Percentiles rank a stretch among this genome's conserved stretches.
phyloP scores from a whole-genome alignment of 2,888 invertebrate species.

The Heliconius ethilla region DNA sequence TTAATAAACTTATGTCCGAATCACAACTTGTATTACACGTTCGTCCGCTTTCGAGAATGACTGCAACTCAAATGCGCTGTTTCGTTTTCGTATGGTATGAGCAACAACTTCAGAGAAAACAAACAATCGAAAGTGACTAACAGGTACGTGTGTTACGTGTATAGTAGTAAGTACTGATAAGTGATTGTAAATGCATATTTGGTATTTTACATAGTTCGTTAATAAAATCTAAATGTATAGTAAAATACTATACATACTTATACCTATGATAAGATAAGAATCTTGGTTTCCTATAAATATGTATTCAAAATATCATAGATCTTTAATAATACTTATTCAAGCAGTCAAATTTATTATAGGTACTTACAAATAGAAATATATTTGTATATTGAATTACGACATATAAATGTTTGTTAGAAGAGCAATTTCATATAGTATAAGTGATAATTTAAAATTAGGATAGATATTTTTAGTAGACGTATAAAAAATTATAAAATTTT shows the following conservation, averaged over 20 bases:
- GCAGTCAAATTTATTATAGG: too few relatives aligned
- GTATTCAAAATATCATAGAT: neutral
- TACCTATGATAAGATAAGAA: neutral
- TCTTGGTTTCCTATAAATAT: neutral
- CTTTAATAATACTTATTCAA: too few relatives aligned
- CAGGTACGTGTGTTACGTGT: neutral
- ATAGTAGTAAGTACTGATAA: constrained; percentile 16
- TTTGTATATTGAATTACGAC: neutral
- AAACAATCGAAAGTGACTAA: constrained; percentile 29
- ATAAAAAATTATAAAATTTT: too few relatives aligned
- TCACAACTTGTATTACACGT: constrained; percentile 35
- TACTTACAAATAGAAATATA: neutral
- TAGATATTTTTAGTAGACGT: too few relatives aligned
- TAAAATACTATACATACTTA: neutral
- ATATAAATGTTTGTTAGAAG: neutral
- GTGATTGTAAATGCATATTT: constrained; percentile 8
- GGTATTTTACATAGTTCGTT: neutral
- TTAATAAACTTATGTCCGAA: constrained; percentile 24
- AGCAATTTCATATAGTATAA: too few relatives aligned
- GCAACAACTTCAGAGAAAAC: constrained; percentile 31
- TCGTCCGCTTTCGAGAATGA: constrained; percentile 35
- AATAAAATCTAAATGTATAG: constrained; percentile 5
- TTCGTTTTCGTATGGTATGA: constrained; percentile 13
- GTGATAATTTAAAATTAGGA: too few relatives aligned
- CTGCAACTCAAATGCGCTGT: constrained; percentile 29